phyloP scores from a whole-genome alignment of 1,140 invertebrate species.

The Dreissena rostriformis region DNA sequence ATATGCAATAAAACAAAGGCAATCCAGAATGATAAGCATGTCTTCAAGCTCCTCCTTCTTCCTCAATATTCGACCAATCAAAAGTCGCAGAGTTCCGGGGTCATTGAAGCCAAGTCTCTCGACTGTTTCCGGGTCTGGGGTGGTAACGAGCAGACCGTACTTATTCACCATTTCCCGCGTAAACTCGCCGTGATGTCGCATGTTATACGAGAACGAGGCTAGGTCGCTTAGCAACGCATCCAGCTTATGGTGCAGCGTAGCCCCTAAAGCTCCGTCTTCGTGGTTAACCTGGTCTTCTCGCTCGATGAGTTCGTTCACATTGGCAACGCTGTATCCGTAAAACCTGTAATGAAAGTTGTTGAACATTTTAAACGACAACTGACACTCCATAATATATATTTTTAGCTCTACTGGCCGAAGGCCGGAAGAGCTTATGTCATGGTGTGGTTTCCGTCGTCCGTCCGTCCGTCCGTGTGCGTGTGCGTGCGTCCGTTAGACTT shows the following conservation, averaged over 20 bases:
- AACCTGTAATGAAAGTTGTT: constrained; percentile 37
- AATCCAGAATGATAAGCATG: constrained; percentile 66
- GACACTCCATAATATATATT: too few relatives aligned
- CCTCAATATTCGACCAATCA: constrained; percentile 59
- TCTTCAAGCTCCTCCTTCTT: constrained; percentile 56
- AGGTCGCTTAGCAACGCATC: constrained; percentile 57
- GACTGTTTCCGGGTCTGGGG: constrained; percentile 56
- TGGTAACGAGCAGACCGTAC: constrained; percentile 67
- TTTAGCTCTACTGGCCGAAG: too few relatives aligned
- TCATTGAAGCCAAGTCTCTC: constrained; percentile 59
- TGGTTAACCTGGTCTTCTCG: constrained; percentile 58
- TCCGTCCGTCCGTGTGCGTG: too few relatives aligned
- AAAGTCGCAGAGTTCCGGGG: constrained; percentile 52
- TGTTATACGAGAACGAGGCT: constrained; percentile 58
- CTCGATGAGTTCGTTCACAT: constrained; percentile 66
- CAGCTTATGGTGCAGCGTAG: constrained; percentile 55
- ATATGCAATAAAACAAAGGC: constrained; percentile 66
- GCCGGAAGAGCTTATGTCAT: too few relatives aligned
- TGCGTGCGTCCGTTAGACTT: too few relatives aligned
- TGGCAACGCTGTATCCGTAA: constrained; percentile 72
- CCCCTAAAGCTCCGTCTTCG: constrained; percentile 50
- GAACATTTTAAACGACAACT: neutral
- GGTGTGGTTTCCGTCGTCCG: too few relatives aligned
- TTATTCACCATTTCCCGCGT: constrained; percentile 71
- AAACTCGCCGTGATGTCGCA: constrained; percentile 63